Percentiles rank a stretch among this genome's conserved stretches.
These are phyloP conservation scores for Achatina immaculata DNA, from an alignment of 1,140 invertebrate species.

Conservation along the genomic window DNA sequence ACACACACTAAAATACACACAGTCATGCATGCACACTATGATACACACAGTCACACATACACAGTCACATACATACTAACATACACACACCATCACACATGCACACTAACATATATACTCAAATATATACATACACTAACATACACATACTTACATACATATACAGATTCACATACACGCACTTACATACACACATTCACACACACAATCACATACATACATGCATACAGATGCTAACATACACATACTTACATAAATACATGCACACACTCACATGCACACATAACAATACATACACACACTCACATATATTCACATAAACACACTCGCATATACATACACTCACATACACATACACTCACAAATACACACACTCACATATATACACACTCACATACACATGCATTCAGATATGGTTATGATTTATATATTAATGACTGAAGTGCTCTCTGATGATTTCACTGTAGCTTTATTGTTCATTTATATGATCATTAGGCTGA, in stretches of 20 bases:
- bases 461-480: no score
- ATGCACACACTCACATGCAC: conserved; percentile 5
- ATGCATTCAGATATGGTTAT: no score
- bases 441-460: no score
- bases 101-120: conserved; percentile 7
- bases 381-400: background rate
- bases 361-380: no score
- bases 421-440: no score
- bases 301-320: background rate
- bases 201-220: background rate
- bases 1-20: conserved; percentile 10
- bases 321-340: background rate
- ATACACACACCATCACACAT: background rate
- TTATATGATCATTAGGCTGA: no score
- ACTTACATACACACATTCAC: background rate
- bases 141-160: background rate
- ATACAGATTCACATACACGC: no score
- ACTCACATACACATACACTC: conserved; percentile 13
- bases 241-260: conserved; percentile 2
- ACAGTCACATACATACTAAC: background rate
- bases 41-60: background rate
- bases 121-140: no score
- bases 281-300: background rate
- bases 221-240: conserved; percentile 8
- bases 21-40: conserved; percentile 8